phyloP scores from a whole-genome alignment of 2,113 vertebrate species.

The Amphilophus citrinellus region DNA sequence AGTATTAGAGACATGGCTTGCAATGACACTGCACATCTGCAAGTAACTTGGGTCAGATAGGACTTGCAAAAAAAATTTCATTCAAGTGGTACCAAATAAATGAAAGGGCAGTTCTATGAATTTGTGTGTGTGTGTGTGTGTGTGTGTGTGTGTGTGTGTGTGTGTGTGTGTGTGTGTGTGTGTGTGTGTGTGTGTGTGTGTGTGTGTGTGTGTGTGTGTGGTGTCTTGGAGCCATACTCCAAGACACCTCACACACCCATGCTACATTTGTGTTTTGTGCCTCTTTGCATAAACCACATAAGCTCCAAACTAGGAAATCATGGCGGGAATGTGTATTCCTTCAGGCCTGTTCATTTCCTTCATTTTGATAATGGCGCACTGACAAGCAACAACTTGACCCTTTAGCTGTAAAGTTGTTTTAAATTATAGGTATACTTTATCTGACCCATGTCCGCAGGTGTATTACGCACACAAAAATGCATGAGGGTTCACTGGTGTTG shows the following conservation, averaged over 20 bases:
- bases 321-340: not conserved
- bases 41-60: constrained; percentile 55
- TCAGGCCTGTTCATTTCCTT: not conserved
- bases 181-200: not conserved
- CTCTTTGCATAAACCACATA: not conserved
- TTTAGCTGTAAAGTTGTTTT: not conserved
- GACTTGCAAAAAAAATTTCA: constrained; percentile 2
- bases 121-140: not conserved
- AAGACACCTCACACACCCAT: not conserved
- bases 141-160: rapidly evolving
- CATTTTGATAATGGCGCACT: not conserved
- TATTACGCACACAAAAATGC: constrained; percentile 11
- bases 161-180: rapidly evolving
- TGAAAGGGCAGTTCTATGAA: not conserved
- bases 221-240: not conserved
- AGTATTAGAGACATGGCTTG: constrained; percentile 36
- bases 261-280: not conserved
- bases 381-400: not conserved
- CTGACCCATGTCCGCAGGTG: constrained; percentile 53
- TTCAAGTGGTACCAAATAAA: not conserved
- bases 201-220: rapidly evolving
- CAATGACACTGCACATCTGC: constrained; percentile 20
- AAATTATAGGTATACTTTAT: constrained; percentile 23
- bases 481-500: constrained; percentile 58
- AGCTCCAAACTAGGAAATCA: not conserved